Evolutionary conservation across 2,888 invertebrate species (phyloP), one percentile per base, ranked within the genome.

Genomic region (Hypomecis atomaria): DNA sequence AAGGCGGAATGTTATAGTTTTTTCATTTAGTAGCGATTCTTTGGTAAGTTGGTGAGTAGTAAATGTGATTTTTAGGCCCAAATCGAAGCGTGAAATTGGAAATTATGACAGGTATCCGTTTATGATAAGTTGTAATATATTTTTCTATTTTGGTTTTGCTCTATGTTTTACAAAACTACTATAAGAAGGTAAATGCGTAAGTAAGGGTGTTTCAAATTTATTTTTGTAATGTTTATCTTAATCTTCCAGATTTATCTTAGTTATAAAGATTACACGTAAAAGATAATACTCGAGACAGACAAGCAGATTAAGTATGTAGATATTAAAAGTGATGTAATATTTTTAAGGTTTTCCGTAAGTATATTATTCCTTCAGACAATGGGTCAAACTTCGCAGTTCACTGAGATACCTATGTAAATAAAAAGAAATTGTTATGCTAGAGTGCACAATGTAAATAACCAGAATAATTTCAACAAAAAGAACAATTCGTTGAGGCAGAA

Each of bases 71-170:
- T 54, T 44, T 56, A 2, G 23, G 5, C 38, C 8, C 34, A 57
- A 56, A 60, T 33, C 48, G 42, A 56, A 43, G 45, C 60, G 60
- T 60, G 57, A 47, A 60, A 60, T 65, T 65, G 52, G 45, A 65
- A 60, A 47, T 64, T 43, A 53, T 58, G 58, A 34, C 40, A 40
- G 11, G 34, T 43, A 57, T 48, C 13, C 33, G 11, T n/a, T n/a
- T 37, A 40, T 47, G 56, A n/a, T 47, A 56, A 56, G 56, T 47
- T 23, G 23, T 23, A 23, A 47, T 38, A 37, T 13, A 4, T 44
- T 2, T n/a, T 44, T n/a, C 6, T 44, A n/a, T 6, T n/a, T 44
- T n/a, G 43, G 23, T 8, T 23, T 33, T 5, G 33, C 33, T n/a
- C 45, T n/a, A 4, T 3, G 13, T 13, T 40, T 44, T 44, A 44